Conservation (phyloP, 2,888 invertebrate genomes). For the Thyatira batis region DNA sequence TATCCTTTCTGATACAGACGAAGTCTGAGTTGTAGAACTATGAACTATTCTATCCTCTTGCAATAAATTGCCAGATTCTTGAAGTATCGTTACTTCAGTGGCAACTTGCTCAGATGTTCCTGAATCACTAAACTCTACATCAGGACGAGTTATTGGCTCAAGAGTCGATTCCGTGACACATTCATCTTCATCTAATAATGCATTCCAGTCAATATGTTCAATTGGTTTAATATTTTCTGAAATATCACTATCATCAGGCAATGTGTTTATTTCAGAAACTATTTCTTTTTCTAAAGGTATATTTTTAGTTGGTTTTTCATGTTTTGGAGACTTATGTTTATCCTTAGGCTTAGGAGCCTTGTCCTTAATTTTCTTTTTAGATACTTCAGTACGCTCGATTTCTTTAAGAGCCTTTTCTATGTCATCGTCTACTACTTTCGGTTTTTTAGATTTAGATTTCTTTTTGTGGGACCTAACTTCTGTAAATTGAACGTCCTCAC, state of each 20-base stretch:
- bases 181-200: slow-evolving; percentile 70
- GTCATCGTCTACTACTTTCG: slow-evolving; percentile 47
- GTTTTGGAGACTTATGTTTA: slow-evolving; percentile 13
- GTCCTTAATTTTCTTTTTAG: slow-evolving; percentile 48
- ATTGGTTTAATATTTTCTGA: slow-evolving; percentile 45
- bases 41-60: slow-evolving; percentile 13
- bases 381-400: slow-evolving; percentile 42
- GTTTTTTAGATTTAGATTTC: slow-evolving; percentile 56
- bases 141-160: slow-evolving; percentile 43
- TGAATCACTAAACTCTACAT: slow-evolving; percentile 20
- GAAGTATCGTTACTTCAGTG: slow-evolving; percentile 70
- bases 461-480: slow-evolving; percentile 51
- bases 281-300: slow-evolving; percentile 1
- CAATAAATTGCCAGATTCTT: slow-evolving; percentile 41
- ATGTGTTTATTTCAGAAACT: slow-evolving; percentile 9
- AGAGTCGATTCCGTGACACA: slow-evolving; percentile 40
- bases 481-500: slow-evolving; percentile 24
- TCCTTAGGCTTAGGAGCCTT: slow-evolving; percentile 28
- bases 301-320: not conserved
- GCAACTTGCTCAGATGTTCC: slow-evolving; percentile 48
- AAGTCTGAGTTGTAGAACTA: not conserved
- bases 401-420: slow-evolving; percentile 55
- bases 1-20: not conserved
- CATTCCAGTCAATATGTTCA: slow-evolving; percentile 72
- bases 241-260: slow-evolving; percentile 11